phyloP scores from a whole-genome alignment of 2,797 vertebrate genomes.

The Characodon lateralis region DNA sequence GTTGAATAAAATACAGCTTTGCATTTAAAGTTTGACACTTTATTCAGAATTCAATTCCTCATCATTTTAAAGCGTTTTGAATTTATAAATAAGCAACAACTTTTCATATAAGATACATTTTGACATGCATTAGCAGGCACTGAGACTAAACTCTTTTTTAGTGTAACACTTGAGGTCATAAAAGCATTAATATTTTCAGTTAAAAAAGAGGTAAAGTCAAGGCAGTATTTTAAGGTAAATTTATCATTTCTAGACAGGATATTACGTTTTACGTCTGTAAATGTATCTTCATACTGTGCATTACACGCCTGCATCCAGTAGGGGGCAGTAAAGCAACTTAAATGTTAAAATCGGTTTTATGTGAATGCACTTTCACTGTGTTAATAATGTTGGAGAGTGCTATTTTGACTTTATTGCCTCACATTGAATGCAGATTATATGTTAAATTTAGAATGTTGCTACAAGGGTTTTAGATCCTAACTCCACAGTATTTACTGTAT shows the following conservation, averaged over 20 bases:
- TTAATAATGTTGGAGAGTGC: not conserved
- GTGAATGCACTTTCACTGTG: not conserved
- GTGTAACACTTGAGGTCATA: too few relatives aligned
- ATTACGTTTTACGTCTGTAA: not conserved
- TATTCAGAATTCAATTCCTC: too few relatives aligned
- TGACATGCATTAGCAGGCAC: too few relatives aligned
- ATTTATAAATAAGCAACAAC: too few relatives aligned
- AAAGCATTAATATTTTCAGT: too few relatives aligned
- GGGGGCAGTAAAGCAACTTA: constrained; percentile 18
- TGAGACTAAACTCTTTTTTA: too few relatives aligned
- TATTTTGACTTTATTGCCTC: not conserved
- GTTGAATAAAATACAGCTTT: too few relatives aligned
- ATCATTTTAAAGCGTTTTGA: too few relatives aligned
- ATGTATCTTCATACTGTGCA: too few relatives aligned
- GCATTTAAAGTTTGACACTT: too few relatives aligned
- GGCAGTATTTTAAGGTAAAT: not conserved
- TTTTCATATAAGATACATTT: too few relatives aligned
- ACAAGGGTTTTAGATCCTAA: not conserved
- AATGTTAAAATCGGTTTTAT: not conserved
- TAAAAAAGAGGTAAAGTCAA: too few relatives aligned
- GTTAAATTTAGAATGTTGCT: not conserved
- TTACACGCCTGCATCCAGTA: constrained; percentile 11
- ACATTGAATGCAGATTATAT: not conserved
- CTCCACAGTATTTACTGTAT: not conserved
- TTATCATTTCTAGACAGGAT: not conserved